Base-by-base conservation (phyloP, 2,113 vertebrate species). In the Ptilorrhoa leucosticta region DNA sequence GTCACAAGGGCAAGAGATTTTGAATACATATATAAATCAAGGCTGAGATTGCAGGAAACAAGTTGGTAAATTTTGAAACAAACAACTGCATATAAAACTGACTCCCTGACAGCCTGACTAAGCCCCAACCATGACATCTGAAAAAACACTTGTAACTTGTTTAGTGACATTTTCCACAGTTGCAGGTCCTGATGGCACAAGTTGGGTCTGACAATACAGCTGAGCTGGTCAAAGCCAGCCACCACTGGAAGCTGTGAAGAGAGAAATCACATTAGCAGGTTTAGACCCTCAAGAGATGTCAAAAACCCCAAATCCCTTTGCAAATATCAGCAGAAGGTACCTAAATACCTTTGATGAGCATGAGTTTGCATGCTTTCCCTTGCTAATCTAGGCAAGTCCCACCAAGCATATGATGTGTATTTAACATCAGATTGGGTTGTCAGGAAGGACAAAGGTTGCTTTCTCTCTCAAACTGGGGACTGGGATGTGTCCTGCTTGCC, bases 381-480 rank as follows among this genome's bases (percentile, higher is more conserved):
- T 15, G 2, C 26, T 27, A 44, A 31, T 40, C 51, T 45, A 64
- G 79, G 33, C 18, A 63, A 39, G 28, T 89, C 45, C 10, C 48
- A 53, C 31, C 42, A 53, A 66, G 31, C 15, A 13, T 20, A 47
- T n/a, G 30, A 20, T 31, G 15, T 6, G 5, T 44, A 35, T 79
- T 86, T 53, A 40, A 45, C 2, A 4, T 44, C 3, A 2, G 37
- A 45, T 20, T 2, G 19, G 26, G 19, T 28, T 87, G 33, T 12
- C 2, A 1, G 22, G 35, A 83, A 71, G 23, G 39, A 48, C 24
- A 50, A 50, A 80, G 16, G 9, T 35, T 71, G 48, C 28, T 28
- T 63, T 57, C 10, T 33, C 13, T 80, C 28, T 83, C 53, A 40
- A 2, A 17, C 31, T 0, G 0, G 13, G 15, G 21, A 9, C 13